These are phyloP conservation scores for Agonopterix subpropinquella DNA, from an alignment of 2,888 invertebrate genomes.

Conservation along the genomic window DNA sequence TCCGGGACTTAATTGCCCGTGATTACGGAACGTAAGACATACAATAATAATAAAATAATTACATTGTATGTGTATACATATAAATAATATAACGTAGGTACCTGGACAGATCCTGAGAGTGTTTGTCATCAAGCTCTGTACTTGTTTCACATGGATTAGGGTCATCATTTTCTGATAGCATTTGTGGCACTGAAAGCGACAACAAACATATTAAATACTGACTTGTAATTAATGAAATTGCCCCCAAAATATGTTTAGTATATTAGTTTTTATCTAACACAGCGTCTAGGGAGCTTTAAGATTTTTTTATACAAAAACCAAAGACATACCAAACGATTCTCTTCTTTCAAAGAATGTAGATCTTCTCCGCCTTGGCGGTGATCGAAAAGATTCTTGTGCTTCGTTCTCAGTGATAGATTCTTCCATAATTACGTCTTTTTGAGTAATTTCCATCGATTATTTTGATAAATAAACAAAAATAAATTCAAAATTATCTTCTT, in stretches of 20 bases:
- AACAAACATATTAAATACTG: background rate
- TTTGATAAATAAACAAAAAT: slow-evolving; percentile 6
- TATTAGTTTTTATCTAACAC: too few relatives aligned
- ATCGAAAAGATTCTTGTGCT: slow-evolving; percentile 41
- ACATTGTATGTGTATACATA: too few relatives aligned
- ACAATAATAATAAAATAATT: too few relatives aligned
- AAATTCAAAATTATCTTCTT: slow-evolving; percentile 25
- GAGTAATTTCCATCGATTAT: slow-evolving; percentile 6
- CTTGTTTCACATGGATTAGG: slow-evolving; percentile 20
- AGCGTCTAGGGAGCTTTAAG: too few relatives aligned
- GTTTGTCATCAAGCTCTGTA: slow-evolving; percentile 26
- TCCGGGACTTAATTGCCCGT: too few relatives aligned
- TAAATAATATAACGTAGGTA: slow-evolving; percentile 13
- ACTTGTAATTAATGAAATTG: background rate
- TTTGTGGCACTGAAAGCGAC: slow-evolving; percentile 34
- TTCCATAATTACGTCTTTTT: slow-evolving; percentile 36
- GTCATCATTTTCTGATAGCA: slow-evolving; percentile 31
- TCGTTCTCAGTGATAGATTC: slow-evolving; percentile 41
- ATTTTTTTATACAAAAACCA: too few relatives aligned
- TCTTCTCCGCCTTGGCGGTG: slow-evolving; percentile 57
- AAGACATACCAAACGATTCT: slow-evolving; percentile 49
- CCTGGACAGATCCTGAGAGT: slow-evolving; percentile 34
- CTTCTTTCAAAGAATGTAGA: slow-evolving; percentile 64
- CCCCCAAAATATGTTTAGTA: too few relatives aligned
- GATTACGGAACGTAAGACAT: too few relatives aligned